Base-by-base conservation (phyloP, 1,140 invertebrate genomes). In the Tyrophagus putrescentiae region DNA sequence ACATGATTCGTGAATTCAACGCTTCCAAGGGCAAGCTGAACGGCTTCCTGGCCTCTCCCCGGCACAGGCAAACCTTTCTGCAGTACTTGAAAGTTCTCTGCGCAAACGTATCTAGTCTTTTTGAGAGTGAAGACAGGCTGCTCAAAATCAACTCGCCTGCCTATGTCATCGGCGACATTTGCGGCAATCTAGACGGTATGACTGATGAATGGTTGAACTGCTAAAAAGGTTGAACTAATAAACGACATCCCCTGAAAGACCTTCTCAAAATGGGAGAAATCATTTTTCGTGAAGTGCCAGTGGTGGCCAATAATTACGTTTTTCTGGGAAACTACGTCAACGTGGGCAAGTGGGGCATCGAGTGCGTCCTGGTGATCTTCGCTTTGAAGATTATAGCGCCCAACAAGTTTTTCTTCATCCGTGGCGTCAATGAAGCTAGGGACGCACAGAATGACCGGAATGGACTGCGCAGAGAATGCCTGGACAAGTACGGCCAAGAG, bases 311-410 rank as follows among this genome's bases (percentile, higher is more conserved):
- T 1, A 73, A 73, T 31, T 76, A 82, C 62, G 67, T 83, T 0
- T 82, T 82, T 67, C 72, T 83, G 9, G 81, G 81, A 1, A 80
- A 83, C 68, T 83, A 81, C 69, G 81, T 83, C 0, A 81, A 83
- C 67, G 67, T 80, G 60, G 80, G 80, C 7, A 69, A 72, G 5
- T 76, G 71, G 68, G 78, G 80, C 42, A 66, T 81, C 36, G 81
- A 82, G 29, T 63, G 61, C 36, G 33, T 48, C 7, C 27, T 50
- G 4, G 80, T 81, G 66, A 66, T 83, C n/a, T 78, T 83, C 67
- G 72, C 78, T 21, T 78, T 81, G 62, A 83, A 83, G 68, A 64
- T 81, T 42, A 70, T 80, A 39, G 74, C 75, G 21, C 79, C 80
- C 16, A 65, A 70, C 7, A 82, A 81, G 67, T 75, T 82, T 57